Evolutionary conservation across 2,888 invertebrate species (phyloP), one percentile per base, ranked within the genome.

Genomic region (Nemotelus pantherinus): DNA sequence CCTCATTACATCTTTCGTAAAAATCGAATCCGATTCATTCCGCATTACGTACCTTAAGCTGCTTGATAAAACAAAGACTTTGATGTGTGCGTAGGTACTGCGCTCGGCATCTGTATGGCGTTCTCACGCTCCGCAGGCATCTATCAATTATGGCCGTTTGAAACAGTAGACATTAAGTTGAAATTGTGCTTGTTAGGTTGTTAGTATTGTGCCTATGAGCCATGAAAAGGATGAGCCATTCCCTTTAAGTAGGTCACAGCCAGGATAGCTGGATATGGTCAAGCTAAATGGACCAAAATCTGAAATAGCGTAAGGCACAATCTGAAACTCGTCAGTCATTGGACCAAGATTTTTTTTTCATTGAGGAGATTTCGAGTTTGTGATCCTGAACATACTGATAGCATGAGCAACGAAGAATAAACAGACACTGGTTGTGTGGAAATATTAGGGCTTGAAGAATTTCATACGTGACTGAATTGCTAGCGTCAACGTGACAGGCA

Each of bases 121-220:
- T 47, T 45, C 44, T 65, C 45, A 65, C 45, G 65, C 65, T 65
- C 45, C 65, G 45, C 65, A 45, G 65, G 44, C n/a, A 47, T 44
- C 65, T 65, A 45, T 65, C 65, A 65, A 65, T 65, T 65, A 3
- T 65, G 25, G 7, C 65, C 65, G 45, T 65, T 65, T n/a, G 65
- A 65, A 65, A 65, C 65, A 65, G 65, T 65, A 44, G 65, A 65
- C 65, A 65, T 65, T 65, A 9, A 65, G 45, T 10, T 6, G 25
- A n/a, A 65, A 6, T 45, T 45, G 65, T 3, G 45, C 45, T 45
- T 65, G 45, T 41, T n/a, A 10, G 65, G 45, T 44, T 53, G 25
- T 25, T 25, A 25, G 25, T 25, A 25, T 41, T 65, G 45, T 44
- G 65, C 65, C 65, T 25, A 25, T 10, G 9, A 44, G 45, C 65